Evolutionary conservation across 2,888 invertebrate genomes (phyloP).

Genomic region (Cheilosia impressa): DNA sequence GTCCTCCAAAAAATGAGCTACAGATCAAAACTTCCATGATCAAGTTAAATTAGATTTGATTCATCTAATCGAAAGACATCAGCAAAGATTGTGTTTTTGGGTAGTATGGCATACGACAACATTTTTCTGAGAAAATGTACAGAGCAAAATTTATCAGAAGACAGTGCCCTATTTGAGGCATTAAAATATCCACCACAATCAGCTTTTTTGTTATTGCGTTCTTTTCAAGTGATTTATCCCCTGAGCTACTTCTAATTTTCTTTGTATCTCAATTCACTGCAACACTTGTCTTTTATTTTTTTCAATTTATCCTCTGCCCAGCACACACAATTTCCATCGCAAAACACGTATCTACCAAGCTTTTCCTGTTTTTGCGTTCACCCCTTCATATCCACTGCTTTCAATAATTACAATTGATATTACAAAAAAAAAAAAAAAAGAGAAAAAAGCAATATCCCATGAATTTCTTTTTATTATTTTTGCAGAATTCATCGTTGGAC

Average conservation of each 20-base stretch:
- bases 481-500: conserved; percentile 82
- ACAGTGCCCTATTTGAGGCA: no score
- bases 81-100: no score
- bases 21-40: no score
- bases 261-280: background rate
- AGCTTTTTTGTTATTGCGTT: no score
- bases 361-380: background rate
- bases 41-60: no score
- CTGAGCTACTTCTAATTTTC: background rate
- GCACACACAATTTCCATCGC: background rate
- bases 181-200: no score
- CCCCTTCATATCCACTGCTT: conserved; percentile 3
- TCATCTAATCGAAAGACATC: no score
- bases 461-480: conserved; percentile 18
- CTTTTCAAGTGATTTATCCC: background rate
- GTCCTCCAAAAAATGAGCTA: no score
- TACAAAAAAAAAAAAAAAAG: background rate
- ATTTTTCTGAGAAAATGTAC: no score
- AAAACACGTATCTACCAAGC: background rate
- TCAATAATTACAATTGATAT: conserved; percentile 24
- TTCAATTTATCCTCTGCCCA: background rate
- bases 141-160: no score
- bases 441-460: background rate
- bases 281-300: background rate
- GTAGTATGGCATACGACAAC: no score